Conservation (phyloP, 2,888 invertebrate species). For the Tricholauxania praeusta region DNA sequence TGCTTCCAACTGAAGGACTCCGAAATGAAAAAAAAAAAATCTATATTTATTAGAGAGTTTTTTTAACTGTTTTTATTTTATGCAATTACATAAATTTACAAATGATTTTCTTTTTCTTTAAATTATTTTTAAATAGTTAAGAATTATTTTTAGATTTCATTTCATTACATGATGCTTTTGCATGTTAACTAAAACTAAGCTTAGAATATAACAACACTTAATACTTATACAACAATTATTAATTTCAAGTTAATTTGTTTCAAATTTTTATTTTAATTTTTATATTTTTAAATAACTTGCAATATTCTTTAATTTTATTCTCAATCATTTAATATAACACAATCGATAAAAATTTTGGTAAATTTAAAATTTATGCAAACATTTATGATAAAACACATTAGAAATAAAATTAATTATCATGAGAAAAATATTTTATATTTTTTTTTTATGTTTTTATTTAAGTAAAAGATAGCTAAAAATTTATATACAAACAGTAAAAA, state of each 20-base stretch:
- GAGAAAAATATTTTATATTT: neutral
- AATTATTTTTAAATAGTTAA: slow-evolving; percentile 11
- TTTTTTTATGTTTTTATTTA: neutral
- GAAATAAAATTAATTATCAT: no score
- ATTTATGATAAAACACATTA: neutral
- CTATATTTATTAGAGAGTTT: slow-evolving; percentile 18
- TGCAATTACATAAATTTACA: slow-evolving; percentile 22
- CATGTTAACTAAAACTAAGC: slow-evolving; percentile 21
- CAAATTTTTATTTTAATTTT: neutral
- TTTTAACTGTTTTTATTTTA: slow-evolving; percentile 25
- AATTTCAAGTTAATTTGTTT: slow-evolving; percentile 6
- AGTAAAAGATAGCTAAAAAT: neutral
- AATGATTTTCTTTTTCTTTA: slow-evolving; percentile 15
- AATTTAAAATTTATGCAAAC: neutral
- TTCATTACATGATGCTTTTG: slow-evolving; percentile 20
- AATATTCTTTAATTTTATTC: neutral
- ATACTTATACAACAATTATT: slow-evolving; percentile 38
- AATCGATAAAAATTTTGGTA: slow-evolving; percentile 18
- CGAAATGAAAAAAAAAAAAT: neutral
- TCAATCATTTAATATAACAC: slow-evolving; percentile 19
- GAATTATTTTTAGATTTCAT: neutral
- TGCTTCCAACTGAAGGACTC: no score
- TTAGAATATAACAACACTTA: slow-evolving; percentile 36
- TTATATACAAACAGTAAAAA: neutral
- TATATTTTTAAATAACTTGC: slow-evolving; percentile 8